Evolutionary conservation across 2,113 vertebrate species (phyloP), one percentile per base, ranked within the genome.

Genomic region (Oxygymnocypris stewartii): DNA sequence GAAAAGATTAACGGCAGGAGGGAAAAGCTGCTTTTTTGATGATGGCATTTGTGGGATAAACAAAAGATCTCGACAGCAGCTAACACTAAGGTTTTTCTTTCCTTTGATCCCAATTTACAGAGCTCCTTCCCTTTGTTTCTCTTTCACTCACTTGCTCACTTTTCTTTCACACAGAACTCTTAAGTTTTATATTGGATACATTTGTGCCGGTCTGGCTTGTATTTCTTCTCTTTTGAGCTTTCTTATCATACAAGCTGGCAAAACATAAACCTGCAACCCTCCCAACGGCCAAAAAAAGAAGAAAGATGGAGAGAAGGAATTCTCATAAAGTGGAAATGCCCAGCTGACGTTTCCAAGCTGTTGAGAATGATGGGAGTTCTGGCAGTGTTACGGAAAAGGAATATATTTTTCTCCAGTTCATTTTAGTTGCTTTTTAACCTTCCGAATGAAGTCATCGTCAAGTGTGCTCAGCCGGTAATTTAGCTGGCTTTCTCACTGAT

Each of bases 341-440:
- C 82, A 20, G 67, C 78, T 77, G 88, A 89, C 87, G 85, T 76
- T 85, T 87, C 80, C 85, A 85, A 82, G 78, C 82, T 87, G 88
- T 47, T 75, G 67, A 63, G 37, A 59, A 37, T 88, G 71, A 59
- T 44, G 79, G 25, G 77, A 51, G 51, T 73, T 71, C 28, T 61
- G 37, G 65, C 28, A 51, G 63, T 37, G 63, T 54, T 69, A 42
- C 4, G 9, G 63, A 69, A 47, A 44, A 47, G 8, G 42, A 82
- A 82, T 28, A 49, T 44, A 6, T 82, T 31, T 82, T 44, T 47
- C 80, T 16, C 57, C 78, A 42, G 78, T 80, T 63, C 78, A n/a
- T 80, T 80, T 80, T 63, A 42, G 78, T 80, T 80, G 78, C 54
- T 63, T 80, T 65, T 82, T 82, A 65, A 82, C 59, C 80, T 82